Conservation (phyloP, 2,113 vertebrate species). For the Corynorhinus townsendii region DNA sequence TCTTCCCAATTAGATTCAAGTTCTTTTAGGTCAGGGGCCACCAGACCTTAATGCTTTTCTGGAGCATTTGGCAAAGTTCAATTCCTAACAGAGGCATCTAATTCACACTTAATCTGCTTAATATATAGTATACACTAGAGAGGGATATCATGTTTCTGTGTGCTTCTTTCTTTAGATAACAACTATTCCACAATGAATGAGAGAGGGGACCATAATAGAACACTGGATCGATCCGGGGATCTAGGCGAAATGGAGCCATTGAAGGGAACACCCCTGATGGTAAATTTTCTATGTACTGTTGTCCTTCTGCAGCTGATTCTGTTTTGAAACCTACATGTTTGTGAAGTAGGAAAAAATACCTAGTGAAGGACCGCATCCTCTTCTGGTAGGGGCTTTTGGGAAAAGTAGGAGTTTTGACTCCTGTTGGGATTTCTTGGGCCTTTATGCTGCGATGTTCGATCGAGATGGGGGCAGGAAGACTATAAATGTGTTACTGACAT, state of each 20-base stretch:
- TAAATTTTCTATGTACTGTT: slow-evolving; percentile 52
- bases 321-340: background rate
- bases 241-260: slow-evolving; percentile 85
- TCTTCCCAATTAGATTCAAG: background rate
- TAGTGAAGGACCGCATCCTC: background rate
- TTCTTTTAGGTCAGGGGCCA: background rate
- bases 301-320: background rate
- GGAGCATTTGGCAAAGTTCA: background rate
- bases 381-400: slow-evolving; percentile 11
- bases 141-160: background rate
- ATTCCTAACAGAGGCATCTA: background rate
- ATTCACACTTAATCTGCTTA: background rate
- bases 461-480: background rate
- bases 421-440: background rate
- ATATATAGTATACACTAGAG: background rate
- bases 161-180: slow-evolving; percentile 76
- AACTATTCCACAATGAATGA: slow-evolving; percentile 92
- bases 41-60: background rate
- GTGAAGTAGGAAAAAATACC: background rate
- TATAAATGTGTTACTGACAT: background rate
- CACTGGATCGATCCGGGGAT: slow-evolving; percentile 89
- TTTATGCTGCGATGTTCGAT: background rate
- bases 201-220: slow-evolving; percentile 90
- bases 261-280: slow-evolving; percentile 84
- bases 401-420: background rate